A percentile compares a stretch with the other conserved stretches of the same genome.
phyloP scores from a whole-genome alignment of 2,797 vertebrate species.

The Gallinago nigripennis region DNA sequence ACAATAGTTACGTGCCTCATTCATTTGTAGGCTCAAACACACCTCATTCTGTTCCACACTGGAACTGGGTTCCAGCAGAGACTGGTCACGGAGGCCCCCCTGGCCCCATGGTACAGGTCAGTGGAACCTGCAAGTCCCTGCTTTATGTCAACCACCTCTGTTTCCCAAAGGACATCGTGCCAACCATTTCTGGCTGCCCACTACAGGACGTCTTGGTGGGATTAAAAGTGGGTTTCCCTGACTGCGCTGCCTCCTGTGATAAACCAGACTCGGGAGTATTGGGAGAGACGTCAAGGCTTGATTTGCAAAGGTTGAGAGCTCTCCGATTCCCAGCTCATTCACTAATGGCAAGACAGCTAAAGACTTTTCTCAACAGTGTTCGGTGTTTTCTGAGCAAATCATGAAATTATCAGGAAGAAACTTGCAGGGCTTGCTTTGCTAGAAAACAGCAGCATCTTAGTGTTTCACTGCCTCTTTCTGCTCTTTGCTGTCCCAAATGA shows the following conservation, averaged over 20 bases:
- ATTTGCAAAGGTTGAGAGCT: background rate
- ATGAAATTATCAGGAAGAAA: background rate
- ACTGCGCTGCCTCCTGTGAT: background rate
- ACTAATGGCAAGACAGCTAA: background rate
- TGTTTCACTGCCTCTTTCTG: background rate
- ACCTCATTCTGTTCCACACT: background rate
- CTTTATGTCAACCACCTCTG: background rate
- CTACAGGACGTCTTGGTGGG: background rate
- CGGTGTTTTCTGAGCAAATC: background rate
- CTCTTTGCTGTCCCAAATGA: background rate
- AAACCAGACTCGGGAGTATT: background rate
- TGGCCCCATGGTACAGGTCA: rapidly evolving
- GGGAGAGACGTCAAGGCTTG: background rate
- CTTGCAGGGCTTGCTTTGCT: background rate
- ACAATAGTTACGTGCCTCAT: background rate
- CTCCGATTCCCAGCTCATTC: background rate
- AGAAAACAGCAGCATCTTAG: background rate
- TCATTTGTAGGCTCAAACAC: background rate
- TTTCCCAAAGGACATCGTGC: background rate
- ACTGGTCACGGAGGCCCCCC: background rate
- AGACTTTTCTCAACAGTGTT: background rate
- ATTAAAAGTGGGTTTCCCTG: background rate
- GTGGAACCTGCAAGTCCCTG: background rate
- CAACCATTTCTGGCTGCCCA: background rate
- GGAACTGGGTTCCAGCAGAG: background rate